Percentiles rank a stretch among this genome's conserved stretches.
Conservation (phyloP, 23 tunicate genomes). For the Trididemnum nubilum region DNA sequence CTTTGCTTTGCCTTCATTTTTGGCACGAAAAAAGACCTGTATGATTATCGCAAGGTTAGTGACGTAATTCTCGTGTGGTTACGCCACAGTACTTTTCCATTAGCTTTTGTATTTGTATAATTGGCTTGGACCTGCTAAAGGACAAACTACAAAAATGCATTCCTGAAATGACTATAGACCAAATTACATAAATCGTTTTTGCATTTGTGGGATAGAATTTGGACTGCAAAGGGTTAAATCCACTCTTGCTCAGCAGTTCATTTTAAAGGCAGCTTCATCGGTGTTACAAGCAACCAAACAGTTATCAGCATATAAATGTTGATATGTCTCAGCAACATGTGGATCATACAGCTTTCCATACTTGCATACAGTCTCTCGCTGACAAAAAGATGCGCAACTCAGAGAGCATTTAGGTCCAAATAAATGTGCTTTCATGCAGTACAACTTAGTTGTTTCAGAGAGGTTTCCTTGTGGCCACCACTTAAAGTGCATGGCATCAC, state of each 20-base stretch:
- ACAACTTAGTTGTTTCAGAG: not conserved
- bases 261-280: too few relatives aligned
- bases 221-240: slow-evolving; percentile 1
- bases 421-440: not conserved
- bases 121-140: not conserved
- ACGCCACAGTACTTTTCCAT: too few relatives aligned
- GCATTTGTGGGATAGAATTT: not conserved
- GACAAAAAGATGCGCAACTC: not conserved
- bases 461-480: not conserved
- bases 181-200: not conserved
- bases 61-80: too few relatives aligned
- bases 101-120: not conserved
- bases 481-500: not conserved
- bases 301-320: too few relatives aligned
- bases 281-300: too few relatives aligned
- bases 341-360: too few relatives aligned
- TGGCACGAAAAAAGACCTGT: too few relatives aligned
- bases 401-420: not conserved
- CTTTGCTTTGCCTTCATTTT: too few relatives aligned
- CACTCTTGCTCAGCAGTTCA: too few relatives aligned
- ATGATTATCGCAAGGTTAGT: too few relatives aligned
- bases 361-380: too few relatives aligned
- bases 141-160: not conserved
- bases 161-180: not conserved
- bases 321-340: too few relatives aligned